These are phyloP conservation scores for Daubentonia madagascariensis DNA, from an alignment of 2,113 vertebrate genomes.

Conservation along the genomic window DNA sequence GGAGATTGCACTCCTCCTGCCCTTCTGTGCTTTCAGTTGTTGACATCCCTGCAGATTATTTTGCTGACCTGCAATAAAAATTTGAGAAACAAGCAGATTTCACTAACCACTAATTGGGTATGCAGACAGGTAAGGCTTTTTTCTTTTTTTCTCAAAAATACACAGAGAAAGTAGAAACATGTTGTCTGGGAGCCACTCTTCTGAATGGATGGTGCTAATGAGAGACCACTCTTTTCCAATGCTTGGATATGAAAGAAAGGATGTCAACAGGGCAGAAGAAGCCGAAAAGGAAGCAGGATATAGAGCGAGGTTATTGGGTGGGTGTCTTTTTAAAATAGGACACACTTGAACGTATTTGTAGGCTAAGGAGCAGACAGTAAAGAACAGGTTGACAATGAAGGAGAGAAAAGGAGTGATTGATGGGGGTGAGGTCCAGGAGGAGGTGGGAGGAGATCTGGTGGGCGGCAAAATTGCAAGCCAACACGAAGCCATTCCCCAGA, in stretches of 20 bases:
- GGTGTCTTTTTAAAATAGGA: slow-evolving; percentile 1
- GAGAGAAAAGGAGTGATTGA: background rate
- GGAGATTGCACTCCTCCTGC: background rate
- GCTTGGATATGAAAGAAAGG: background rate
- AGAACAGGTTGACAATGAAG: background rate
- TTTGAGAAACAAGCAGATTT: slow-evolving; percentile 35
- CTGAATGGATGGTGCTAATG: background rate
- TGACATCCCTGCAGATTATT: slow-evolving; percentile 20
- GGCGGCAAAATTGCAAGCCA: background rate
- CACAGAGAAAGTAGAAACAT: background rate
- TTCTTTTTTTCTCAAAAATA: background rate
- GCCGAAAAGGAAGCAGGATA: background rate
- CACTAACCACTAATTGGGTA: slow-evolving; percentile 12
- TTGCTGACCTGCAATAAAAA: slow-evolving; percentile 35
- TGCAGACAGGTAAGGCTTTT: background rate
- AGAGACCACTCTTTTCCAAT: background rate
- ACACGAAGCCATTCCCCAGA: slow-evolving; percentile 32
- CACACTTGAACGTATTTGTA: background rate
- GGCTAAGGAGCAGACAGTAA: background rate
- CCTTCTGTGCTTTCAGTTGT: background rate
- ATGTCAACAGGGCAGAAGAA: background rate
- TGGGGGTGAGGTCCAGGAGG: background rate
- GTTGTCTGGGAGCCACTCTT: background rate
- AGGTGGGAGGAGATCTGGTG: background rate
- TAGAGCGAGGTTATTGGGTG: background rate